phyloP scores from a whole-genome alignment of 2,888 invertebrate genomes.

The Oscheius myriophilus region DNA sequence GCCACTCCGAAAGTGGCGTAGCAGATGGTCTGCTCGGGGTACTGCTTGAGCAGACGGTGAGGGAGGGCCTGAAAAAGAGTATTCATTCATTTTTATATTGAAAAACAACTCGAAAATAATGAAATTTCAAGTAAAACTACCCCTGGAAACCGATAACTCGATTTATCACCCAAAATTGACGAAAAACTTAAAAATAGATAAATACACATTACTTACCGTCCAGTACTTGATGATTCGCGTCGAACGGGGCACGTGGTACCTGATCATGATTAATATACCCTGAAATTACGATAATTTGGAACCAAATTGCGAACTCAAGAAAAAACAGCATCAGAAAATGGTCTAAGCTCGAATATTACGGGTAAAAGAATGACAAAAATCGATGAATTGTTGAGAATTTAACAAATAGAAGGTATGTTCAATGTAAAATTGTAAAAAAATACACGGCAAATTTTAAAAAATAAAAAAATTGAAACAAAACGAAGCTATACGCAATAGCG shows the following conservation, averaged over 20 bases:
- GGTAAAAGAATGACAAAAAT: no score
- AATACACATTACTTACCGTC: constrained; percentile 25
- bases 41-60: constrained; percentile 51
- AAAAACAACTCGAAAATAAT: no score
- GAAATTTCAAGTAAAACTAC: background rate
- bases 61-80: constrained; percentile 35
- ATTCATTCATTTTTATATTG: background rate
- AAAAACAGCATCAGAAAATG: background rate
- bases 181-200: background rate
- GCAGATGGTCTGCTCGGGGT: constrained; percentile 58
- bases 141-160: background rate
- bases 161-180: no score
- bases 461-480: no score
- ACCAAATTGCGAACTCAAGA: background rate
- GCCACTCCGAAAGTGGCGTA: constrained; percentile 63
- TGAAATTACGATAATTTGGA: constrained; percentile 1
- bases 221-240: constrained; percentile 51
- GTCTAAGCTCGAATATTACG: no score
- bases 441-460: no score
- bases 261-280: constrained; percentile 34
- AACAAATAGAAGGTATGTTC: no score
- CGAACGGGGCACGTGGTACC: constrained; percentile 48
- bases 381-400: no score
- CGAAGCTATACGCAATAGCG: no score
- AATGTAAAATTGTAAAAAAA: no score